Evolutionary conservation across 2,797 vertebrate species (phyloP).

Genomic region (Gymnopithys bicolor): DNA sequence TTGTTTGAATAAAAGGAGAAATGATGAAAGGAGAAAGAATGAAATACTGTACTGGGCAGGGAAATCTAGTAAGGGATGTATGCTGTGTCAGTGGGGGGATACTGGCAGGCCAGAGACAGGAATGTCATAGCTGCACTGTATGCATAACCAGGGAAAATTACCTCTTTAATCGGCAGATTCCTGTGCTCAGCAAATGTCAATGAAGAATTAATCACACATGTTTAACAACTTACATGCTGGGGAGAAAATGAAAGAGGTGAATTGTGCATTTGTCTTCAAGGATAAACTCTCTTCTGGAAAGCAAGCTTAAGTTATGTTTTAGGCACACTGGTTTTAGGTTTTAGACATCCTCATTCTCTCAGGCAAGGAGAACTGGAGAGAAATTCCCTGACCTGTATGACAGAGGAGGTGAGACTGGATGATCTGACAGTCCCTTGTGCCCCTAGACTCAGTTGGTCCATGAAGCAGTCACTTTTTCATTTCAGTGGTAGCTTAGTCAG

Average conservation of each 20-base stretch:
- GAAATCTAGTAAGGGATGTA: background rate
- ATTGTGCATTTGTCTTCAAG: background rate
- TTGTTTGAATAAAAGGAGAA: background rate
- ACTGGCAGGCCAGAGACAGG: background rate
- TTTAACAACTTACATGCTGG: background rate
- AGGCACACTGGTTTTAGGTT: background rate
- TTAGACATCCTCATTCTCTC: background rate
- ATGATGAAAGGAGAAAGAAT: background rate
- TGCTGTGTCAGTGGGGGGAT: background rate
- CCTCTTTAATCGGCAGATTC: background rate
- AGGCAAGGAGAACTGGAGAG: background rate
- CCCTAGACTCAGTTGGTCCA: background rate
- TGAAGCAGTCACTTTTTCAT: conserved; percentile 68
- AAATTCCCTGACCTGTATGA: background rate
- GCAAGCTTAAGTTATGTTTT: background rate
- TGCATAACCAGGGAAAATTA: background rate
- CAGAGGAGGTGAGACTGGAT: background rate
- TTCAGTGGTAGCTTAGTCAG: conserved; percentile 39
- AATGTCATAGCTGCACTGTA: background rate
- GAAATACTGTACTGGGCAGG: fast-evolving
- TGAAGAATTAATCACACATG: background rate
- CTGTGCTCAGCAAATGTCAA: background rate
- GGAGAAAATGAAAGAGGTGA: background rate
- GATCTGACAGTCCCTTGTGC: background rate
- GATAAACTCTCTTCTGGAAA: background rate